Base-by-base conservation (phyloP, 2,888 invertebrate genomes). In the Cyrtodaria siliqua region DNA sequence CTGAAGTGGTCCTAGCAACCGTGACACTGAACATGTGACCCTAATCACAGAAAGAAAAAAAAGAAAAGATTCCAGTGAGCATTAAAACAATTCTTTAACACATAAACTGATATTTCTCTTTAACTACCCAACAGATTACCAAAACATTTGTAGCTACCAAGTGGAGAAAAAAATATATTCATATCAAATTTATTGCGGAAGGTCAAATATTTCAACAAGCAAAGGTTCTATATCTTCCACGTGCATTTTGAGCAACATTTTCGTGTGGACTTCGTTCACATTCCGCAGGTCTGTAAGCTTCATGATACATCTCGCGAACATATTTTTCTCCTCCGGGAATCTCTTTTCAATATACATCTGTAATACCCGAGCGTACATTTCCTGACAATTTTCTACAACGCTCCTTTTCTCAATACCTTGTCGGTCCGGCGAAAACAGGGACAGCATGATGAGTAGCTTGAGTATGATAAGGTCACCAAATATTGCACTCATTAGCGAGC, bases 161-260 rank as follows among this genome's bases (percentile, higher is more conserved):
- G n/a, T n/a, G n/a, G n/a, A n/a, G n/a, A n/a, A n/a, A n/a, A n/a
- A n/a, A n/a, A n/a, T n/a, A n/a, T n/a, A n/a, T n/a, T n/a, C 33
- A 33, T 33, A 12, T 33, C 12, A 8, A 33, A 8, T 33, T 33
- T 12, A 33, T 33, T 33, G 33, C 4, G 84, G 87, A 79, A 98
- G 94, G 94, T 98, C 98, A 91, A 98, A 98, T 91, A 98, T 98
- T 94, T 98, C 98, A 93, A 98, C 96, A 1, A 98, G 94, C 55
- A 98, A 94, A 0, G 98, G 98, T 89, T 98, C 98, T 42, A 98
- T 96, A 90, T 96, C 95, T 78, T 96, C 95, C 29, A 98, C 97
- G 94, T 98, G 97, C 24, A 98, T 97, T 93, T 97, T 96, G 44
- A 98, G 94, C 93, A 98, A 97, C 44, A 98, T 97, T 57, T 96